A percentile compares a stretch with the other conserved stretches of the same genome.
phyloP scores from a whole-genome alignment of 2,888 invertebrate genomes.

The Tipula lateralis region DNA sequence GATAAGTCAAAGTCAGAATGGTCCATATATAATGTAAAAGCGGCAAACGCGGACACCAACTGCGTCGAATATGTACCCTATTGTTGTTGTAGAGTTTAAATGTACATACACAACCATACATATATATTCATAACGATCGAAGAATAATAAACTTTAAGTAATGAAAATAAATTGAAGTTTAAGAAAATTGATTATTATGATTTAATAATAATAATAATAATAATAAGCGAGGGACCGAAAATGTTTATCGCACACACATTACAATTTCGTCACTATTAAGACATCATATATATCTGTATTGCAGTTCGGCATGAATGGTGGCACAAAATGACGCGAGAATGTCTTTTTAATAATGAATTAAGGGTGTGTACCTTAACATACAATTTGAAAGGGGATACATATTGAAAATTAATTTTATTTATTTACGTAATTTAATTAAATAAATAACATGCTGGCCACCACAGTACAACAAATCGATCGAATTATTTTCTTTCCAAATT shows the following conservation, averaged over 20 bases:
- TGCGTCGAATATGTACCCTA: background rate
- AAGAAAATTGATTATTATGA: background rate
- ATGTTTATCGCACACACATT: background rate
- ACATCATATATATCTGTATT: background rate
- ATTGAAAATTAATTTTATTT: background rate
- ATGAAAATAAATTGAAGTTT: background rate
- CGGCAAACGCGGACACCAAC: background rate
- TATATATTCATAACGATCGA: background rate
- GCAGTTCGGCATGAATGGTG: background rate
- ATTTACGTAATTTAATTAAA: background rate
- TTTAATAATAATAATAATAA: background rate
- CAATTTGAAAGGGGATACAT: background rate
- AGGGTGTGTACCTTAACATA: background rate
- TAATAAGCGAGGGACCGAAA: background rate
- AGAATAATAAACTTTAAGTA: constrained; percentile 24
- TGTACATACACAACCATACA: background rate
- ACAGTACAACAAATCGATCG: background rate
- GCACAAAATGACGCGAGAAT: background rate
- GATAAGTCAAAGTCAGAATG: constrained; percentile 1
- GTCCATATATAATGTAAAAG: background rate
- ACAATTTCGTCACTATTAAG: background rate
- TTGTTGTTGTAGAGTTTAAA: background rate
- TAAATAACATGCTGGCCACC: background rate
- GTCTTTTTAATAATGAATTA: background rate
- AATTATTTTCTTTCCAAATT: background rate